Conservation (phyloP, 2,797 vertebrate species). For the Onychomys leucogaster region DNA sequence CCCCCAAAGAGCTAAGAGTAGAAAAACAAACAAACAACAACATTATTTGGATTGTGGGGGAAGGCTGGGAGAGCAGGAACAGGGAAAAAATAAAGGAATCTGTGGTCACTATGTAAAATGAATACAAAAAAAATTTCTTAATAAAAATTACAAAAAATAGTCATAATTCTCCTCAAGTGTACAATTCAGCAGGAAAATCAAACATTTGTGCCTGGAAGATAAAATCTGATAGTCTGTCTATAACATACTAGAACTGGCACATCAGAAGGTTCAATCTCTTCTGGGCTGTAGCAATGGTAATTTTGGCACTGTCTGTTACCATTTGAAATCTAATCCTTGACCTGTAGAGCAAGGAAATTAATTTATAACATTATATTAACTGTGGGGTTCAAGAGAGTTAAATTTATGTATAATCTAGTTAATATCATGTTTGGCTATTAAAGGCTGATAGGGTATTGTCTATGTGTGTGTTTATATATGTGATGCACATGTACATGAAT, state of each 20-base stretch:
- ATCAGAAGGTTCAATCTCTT: background rate
- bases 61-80: no score
- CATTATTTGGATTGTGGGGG: no score
- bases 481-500: background rate
- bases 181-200: background rate
- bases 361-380: background rate
- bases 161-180: background rate
- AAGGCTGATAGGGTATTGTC: background rate
- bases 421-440: background rate
- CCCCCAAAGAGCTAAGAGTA: no score
- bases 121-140: no score
- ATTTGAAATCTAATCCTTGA: background rate
- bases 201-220: background rate
- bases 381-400: background rate
- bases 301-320: background rate
- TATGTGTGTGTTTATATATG: background rate
- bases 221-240: background rate
- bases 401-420: background rate
- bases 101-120: no score
- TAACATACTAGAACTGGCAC: background rate
- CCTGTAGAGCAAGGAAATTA: background rate
- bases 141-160: background rate
- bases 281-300: background rate
- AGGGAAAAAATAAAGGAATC: no score
- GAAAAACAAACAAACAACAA: no score